Base-by-base conservation (phyloP, 2,888 invertebrate species). In the Junonia oenone region DNA sequence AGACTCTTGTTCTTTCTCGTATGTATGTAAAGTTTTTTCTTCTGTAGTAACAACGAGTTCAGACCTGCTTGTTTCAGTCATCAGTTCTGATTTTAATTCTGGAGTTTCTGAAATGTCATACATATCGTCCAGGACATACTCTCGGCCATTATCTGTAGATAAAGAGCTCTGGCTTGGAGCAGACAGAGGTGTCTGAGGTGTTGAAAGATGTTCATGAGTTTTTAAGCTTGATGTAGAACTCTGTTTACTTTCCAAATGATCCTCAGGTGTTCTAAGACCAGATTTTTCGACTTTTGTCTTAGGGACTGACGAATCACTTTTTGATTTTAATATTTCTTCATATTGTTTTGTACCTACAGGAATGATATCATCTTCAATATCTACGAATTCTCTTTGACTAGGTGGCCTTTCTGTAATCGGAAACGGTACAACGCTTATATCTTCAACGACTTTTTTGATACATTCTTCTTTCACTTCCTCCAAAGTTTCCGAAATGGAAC, bases 1-100 rank as follows among this genome's bases (percentile, higher is more conserved):
- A 0, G 96, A 96, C 65, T 95, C 94, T 61, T 92, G 91, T 68
- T 91, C 91, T 66, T 92, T 92, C 62, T 92, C 91, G 48, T 79
- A 81, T 8, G 72, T 88, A 15, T 91, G 91, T 33, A 91, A 74
- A 4, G 87, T 80, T 69, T 91, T 92, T 68, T 94, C 93, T 66
- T 93, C 92, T 6, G 92, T 88, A 1, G 93, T 91, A 14, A 93
- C 91, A 14, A 92, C 83, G 26, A 93, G 81, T 71, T 94, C 92
- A 48, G 92, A 91, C 64, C 88, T 90, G 54, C 90, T 90, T 43
- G 79, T 87, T 68, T 89, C 90, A 31, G 81, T 83, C 2, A 76
- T 66, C 45, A 83, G 65, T 64, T 91, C 92, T 15, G 92, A 90
- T 71, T 83, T 91, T n/a, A 91, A 67, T 75, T 91, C 92, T 48